Conservation (phyloP, 2,113 vertebrate species). For the Alosa alosa region DNA sequence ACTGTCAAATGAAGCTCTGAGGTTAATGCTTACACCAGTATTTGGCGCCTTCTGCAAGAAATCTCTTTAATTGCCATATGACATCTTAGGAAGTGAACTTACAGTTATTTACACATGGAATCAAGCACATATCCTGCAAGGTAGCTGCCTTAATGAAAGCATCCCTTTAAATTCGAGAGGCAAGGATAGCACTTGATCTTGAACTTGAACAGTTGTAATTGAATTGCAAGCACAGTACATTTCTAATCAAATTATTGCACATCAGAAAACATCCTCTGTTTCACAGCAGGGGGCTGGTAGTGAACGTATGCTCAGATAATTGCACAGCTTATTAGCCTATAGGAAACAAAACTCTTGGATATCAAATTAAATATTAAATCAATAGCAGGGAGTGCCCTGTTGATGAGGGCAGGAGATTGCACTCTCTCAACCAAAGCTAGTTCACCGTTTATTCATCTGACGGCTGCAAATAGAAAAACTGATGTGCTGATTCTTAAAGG, state of each 20-base stretch:
- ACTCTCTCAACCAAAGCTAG: background rate
- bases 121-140: no score
- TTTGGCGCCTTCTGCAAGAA: background rate
- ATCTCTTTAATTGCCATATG: background rate
- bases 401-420: background rate
- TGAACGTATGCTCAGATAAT: background rate
- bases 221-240: background rate
- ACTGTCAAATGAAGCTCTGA: background rate
- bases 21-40: background rate
- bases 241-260: constrained; percentile 18
- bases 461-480: background rate
- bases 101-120: background rate
- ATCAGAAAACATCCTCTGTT: constrained; percentile 12
- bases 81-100: background rate
- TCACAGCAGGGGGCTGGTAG: background rate
- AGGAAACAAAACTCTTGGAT: constrained; percentile 4
- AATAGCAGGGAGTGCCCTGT: background rate
- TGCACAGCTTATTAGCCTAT: constrained; percentile 8
- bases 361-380: background rate
- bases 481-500: background rate
- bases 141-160: background rate
- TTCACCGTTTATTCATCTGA: background rate
- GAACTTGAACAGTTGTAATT: background rate
- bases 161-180: background rate
- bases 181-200: background rate